phyloP scores from a whole-genome alignment of 2,888 invertebrate genomes.

The Crematogaster levior region DNA sequence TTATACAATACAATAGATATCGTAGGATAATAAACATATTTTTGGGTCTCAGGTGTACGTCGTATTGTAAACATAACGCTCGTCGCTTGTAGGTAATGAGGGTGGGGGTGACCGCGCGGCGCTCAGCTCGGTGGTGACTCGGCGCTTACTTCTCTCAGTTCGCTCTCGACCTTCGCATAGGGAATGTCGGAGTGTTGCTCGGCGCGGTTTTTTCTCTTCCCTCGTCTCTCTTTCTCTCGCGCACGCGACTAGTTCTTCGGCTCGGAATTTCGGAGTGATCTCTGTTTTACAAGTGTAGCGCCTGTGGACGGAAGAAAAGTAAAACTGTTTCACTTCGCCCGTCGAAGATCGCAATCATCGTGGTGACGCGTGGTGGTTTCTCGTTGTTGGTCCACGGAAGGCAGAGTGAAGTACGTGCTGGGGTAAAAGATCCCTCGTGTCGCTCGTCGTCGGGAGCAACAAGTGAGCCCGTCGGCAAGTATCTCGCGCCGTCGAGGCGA shows the following conservation, averaged over 20 bases:
- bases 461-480: constrained; percentile 15
- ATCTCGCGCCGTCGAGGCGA: neutral
- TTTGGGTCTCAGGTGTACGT: too few species aligned
- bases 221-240: constrained; percentile 21
- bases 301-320: neutral
- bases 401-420: neutral
- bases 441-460: constrained; percentile 19
- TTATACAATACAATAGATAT: too few species aligned
- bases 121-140: constrained; percentile 64
- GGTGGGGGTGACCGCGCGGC: constrained; percentile 68
- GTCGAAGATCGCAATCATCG: neutral
- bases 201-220: constrained; percentile 21
- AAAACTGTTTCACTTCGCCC: neutral
- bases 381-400: neutral
- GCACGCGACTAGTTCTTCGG: constrained; percentile 2
- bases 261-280: neutral
- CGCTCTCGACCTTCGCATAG: constrained; percentile 83
- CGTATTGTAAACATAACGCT: too few species aligned
- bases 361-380: neutral
- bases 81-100: neutral
- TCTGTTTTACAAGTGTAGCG: neutral
- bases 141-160: constrained; percentile 78
- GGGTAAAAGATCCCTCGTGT: neutral
- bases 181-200: constrained; percentile 31
- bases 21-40: too few species aligned